These are phyloP conservation scores for Caerostris extrusa DNA, from an alignment of 1,140 invertebrate species.

Conservation along the genomic window DNA sequence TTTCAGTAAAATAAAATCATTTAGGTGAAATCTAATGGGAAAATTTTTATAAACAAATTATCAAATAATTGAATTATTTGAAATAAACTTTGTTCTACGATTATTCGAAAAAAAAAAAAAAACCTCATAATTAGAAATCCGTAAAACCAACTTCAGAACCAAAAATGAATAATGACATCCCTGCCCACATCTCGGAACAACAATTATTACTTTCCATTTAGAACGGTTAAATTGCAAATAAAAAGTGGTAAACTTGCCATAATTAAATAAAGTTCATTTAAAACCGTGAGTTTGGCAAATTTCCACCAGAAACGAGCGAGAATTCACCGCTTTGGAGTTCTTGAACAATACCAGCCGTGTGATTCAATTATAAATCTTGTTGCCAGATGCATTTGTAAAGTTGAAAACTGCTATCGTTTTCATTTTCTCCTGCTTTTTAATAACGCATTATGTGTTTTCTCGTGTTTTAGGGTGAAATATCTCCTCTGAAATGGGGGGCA, in stretches of 20 bases:
- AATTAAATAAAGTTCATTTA: constrained; percentile 43
- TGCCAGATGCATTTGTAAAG: constrained; percentile 16
- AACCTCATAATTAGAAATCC: constrained; percentile 19
- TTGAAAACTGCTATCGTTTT: constrained; percentile 42
- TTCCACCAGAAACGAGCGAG: neutral
- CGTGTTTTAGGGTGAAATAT: constrained; percentile 11
- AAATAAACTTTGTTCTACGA: neutral
- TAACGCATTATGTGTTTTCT: constrained; percentile 3
- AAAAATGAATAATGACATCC: neutral
- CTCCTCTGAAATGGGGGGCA: neutral
- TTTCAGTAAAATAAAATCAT: neutral
- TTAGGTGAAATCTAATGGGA: neutral
- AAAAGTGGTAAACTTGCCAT: neutral
- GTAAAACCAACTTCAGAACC: neutral
- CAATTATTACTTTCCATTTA: constrained; percentile 31
- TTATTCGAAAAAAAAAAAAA: neutral
- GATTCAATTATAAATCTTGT: constrained; percentile 36
- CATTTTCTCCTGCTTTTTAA: constrained; percentile 21
- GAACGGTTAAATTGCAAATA: constrained; percentile 4
- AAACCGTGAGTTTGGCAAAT: neutral
- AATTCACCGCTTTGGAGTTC: neutral
- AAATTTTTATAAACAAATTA: neutral
- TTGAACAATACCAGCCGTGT: constrained; percentile 18
- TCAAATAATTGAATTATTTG: neutral
- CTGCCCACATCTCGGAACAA: neutral